Base-by-base conservation (phyloP, 1,140 invertebrate species). In the Heliconius nattereri region DNA sequence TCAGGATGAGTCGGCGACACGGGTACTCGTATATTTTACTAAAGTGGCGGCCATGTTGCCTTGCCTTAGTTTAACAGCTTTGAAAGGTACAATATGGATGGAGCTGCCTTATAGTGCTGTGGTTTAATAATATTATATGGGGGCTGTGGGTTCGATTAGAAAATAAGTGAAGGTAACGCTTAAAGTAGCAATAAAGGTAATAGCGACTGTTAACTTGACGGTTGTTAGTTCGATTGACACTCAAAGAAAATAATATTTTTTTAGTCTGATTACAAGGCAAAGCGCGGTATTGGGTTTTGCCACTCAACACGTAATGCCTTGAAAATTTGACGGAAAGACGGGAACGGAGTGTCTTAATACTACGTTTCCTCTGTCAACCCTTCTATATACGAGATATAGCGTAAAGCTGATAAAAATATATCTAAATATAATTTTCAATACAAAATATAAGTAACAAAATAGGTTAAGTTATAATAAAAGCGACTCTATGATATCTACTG, bases 31-130 rank as follows among this genome's bases (percentile, higher is more conserved):
- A 52, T 81, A 78, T 81, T 60, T 81, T 78, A 73, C 75, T 72
- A 81, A 76, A 81, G 79, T 81, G 79, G 79, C 79, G 75, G 79
- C 79, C 79, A 81, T 81, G 40, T 81, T 81, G 79, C 35, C 54
- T 78, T 78, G 79, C 35, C 54, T 81, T 78, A 84, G 80, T 82
- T 84, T 80, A 84, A 84, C 82, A 81, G 73, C 78, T 74, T 84
- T 79, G 8, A n/a, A 23, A 66, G 60, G 60, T 72, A 72, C 29
- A 72, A 19, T 7, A 2, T 37, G 35, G 35, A 40, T 72, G 1
- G 71, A 72, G 71, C 29, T 72, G 71, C 71, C 35, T 72, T 72
- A 20, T 72, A 9, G 71, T 72, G 2, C 20, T 5, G 32, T 72
- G 71, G 26, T 66, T 66, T 66, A 66, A 66, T 29, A 45, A 45